These are phyloP conservation scores for Euglossa dilemma DNA, from an alignment of 1,140 invertebrate species.

Conservation along the genomic window DNA sequence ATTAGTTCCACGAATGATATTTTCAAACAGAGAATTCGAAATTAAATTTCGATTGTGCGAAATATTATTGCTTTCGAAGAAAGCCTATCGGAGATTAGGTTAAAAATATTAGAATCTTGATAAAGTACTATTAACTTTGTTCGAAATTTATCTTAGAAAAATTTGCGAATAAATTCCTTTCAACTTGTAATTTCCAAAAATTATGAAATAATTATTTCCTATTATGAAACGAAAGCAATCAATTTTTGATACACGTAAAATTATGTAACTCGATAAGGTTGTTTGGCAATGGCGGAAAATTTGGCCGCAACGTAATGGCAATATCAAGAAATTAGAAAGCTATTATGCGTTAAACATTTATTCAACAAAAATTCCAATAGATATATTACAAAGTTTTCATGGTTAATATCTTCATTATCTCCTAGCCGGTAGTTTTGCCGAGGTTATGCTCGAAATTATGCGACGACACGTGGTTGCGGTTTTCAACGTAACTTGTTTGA, in stretches of 20 bases:
- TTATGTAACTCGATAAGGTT: too few relatives aligned
- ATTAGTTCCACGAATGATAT: too few relatives aligned
- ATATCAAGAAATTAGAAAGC: too few relatives aligned
- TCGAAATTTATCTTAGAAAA: background rate
- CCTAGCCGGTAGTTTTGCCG: background rate
- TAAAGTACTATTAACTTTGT: background rate
- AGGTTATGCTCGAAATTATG: conserved; percentile 27
- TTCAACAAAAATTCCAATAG: too few relatives aligned
- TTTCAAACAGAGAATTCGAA: background rate
- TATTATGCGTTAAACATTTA: too few relatives aligned
- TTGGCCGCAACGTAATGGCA: too few relatives aligned
- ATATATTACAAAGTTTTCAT: background rate
- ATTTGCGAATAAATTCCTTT: background rate
- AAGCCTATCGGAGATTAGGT: background rate
- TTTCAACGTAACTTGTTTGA: conserved; percentile 15
- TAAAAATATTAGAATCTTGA: background rate
- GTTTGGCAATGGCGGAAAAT: too few relatives aligned
- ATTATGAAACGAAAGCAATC: too few relatives aligned
- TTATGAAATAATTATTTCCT: too few relatives aligned
- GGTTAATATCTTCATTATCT: background rate
- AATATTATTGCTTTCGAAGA: too few relatives aligned
- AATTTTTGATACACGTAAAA: too few relatives aligned
- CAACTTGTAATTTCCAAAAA: background rate
- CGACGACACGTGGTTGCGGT: background rate
- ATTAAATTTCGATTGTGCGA: background rate